Evolutionary conservation across 1,140 invertebrate genomes (phyloP).

Genomic region (Limonius californicus): DNA sequence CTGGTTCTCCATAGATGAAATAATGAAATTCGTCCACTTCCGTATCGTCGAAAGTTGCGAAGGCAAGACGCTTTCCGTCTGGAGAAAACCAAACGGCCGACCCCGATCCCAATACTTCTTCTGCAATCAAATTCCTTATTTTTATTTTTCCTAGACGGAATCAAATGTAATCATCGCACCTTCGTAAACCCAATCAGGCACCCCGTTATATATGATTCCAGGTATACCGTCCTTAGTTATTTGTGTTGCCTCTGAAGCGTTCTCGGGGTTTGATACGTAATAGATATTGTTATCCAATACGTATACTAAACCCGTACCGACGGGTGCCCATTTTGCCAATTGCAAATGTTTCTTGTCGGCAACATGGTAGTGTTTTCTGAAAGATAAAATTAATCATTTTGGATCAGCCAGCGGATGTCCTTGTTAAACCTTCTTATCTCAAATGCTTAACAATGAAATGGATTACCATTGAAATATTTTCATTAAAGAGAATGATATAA

Average conservation of each 20-base stretch:
- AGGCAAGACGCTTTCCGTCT: slow-evolving; percentile 20
- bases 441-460: too few species aligned
- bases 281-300: slow-evolving; percentile 79
- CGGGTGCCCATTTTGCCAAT: slow-evolving; percentile 57
- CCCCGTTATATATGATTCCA: slow-evolving; percentile 71
- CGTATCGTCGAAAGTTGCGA: slow-evolving; percentile 23
- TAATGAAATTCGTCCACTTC: slow-evolving; percentile 37
- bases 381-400: too few species aligned
- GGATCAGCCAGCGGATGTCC: too few species aligned
- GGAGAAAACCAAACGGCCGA: slow-evolving; percentile 31
- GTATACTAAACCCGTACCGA: slow-evolving; percentile 63
- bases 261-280: slow-evolving; percentile 51
- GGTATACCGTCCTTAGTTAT: slow-evolving; percentile 56
- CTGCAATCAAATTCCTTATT: slow-evolving; percentile 21
- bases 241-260: slow-evolving; percentile 20
- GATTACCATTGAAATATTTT: too few species aligned
- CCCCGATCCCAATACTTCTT: slow-evolving; percentile 27
- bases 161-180: too few species aligned
- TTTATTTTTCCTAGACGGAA: too few species aligned
- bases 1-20: slow-evolving; percentile 55
- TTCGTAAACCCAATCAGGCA: slow-evolving; percentile 77
- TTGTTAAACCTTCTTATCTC: too few species aligned
- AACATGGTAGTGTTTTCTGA: slow-evolving; percentile 48
- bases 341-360: slow-evolving; percentile 44
- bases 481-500: too few species aligned